phyloP scores from a whole-genome alignment of 2,797 vertebrate genomes.

The Artibeus jamaicensis region DNA sequence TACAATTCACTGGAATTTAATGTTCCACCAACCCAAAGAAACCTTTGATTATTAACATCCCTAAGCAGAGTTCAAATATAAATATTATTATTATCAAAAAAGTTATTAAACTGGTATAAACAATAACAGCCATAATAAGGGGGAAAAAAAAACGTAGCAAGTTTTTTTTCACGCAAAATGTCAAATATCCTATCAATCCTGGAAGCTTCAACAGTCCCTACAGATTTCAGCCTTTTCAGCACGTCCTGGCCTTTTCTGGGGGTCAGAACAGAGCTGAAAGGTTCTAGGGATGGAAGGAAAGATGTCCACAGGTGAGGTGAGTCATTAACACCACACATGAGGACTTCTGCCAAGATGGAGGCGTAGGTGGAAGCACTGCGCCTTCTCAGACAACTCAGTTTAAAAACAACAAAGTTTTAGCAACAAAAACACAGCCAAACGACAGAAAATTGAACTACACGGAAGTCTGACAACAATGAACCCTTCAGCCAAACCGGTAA shows the following conservation, averaged over 20 bases:
- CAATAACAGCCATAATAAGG: background rate
- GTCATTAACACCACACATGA: background rate
- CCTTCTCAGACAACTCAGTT: too few relatives aligned
- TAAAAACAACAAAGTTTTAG: too few relatives aligned
- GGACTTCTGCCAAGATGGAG: too few relatives aligned
- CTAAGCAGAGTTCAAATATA: background rate
- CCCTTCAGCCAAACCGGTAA: too few relatives aligned
- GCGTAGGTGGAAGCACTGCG: too few relatives aligned
- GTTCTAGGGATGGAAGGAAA: background rate
- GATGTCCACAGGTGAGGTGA: background rate
- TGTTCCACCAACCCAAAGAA: background rate
- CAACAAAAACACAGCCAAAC: too few relatives aligned
- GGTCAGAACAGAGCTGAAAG: background rate
- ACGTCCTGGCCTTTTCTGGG: background rate
- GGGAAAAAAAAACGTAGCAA: background rate
- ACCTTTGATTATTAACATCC: conserved; percentile 20
- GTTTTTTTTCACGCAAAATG: background rate
- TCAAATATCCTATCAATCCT: background rate
- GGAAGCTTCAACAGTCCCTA: background rate
- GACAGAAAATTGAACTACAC: too few relatives aligned
- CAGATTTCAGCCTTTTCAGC: background rate
- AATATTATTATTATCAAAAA: background rate
- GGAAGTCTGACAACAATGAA: too few relatives aligned
- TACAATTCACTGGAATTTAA: conserved; percentile 13
- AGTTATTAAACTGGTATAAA: background rate